Base-by-base conservation (phyloP, 2,888 invertebrate genomes). In the Mimas tiliae region DNA sequence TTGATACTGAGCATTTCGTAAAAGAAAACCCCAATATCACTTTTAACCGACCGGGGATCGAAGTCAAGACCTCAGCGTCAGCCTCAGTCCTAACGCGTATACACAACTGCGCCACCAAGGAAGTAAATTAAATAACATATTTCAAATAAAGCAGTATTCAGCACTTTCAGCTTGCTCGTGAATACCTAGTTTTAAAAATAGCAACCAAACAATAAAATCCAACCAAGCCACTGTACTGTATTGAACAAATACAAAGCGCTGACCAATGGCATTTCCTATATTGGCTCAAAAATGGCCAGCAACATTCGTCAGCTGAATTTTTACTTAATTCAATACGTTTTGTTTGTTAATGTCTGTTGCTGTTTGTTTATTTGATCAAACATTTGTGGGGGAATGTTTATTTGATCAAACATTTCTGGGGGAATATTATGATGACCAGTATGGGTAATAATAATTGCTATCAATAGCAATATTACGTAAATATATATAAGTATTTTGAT, bases 161-260 rank as follows among this genome's bases (percentile, higher is more conserved):
- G 50, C 50, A 1, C 14, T 19, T 9, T 50, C 50, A 19, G 19
- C 11, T 50, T 9, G 9, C 50, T 50, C 50, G 19, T 50, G n/a
- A 19, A 50, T 42, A 19, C 11, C 38, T 58, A 42, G 42, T 42
- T 58, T 42, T 19, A 21, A 58, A 58, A 58, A 58, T 58, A 58
- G 42, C 58, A 52, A 33, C 14, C 52, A 58, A 58, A 58, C 58
- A 58, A 58, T 42, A 58, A 21, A 42, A 58, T 42, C 38, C 58
- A 58, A 58, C 42, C 58, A 58, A 58, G 38, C 58, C 38, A 42
- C 4, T 19, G 38, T 19, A 42, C 4, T 19, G 38, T 19, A 58
- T 42, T 58, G 42, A 11, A 42, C 42, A 58, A 58, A 58, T 21
- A 58, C 58, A 58, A 42, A 42, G 38, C 12, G 58, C 58, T 58